Percentiles rank a stretch among this genome's conserved stretches.
Conservation (phyloP, 2,797 vertebrate genomes). For the Percopsis omiscomaycus region DNA sequence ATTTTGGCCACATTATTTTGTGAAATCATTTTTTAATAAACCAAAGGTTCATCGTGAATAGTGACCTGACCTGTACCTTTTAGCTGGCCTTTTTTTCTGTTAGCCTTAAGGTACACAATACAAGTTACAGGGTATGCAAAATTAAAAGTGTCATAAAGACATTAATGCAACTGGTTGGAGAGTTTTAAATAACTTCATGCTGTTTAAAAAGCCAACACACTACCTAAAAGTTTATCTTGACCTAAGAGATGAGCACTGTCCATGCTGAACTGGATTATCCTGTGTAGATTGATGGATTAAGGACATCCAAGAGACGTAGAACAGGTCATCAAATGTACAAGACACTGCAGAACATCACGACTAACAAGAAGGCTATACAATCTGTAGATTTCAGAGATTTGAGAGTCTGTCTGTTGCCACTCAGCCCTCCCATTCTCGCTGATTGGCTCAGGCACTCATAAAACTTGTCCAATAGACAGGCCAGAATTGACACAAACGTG, state of each 20-base stretch:
- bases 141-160: too few species aligned
- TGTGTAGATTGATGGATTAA: neutral
- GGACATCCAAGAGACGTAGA: neutral
- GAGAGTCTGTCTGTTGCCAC: too few species aligned
- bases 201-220: neutral
- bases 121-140: too few species aligned
- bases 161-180: too few species aligned
- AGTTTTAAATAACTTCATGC: too few species aligned
- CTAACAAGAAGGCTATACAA: neutral
- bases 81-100: conserved; percentile 4
- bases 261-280: neutral
- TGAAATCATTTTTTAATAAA: neutral
- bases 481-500: too few species aligned
- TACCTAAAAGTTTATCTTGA: neutral
- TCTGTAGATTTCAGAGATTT: too few species aligned
- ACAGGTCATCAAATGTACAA: neutral
- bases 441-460: too few species aligned
- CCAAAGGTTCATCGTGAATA: neutral
- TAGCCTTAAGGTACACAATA: neutral
- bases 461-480: too few species aligned
- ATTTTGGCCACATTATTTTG: neutral
- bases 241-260: neutral
- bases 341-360: neutral
- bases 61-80: conserved; percentile 4
- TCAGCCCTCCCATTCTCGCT: too few species aligned